Evolutionary conservation across 2,113 vertebrate genomes (phyloP).

Genomic region (Lates calcarifer): DNA sequence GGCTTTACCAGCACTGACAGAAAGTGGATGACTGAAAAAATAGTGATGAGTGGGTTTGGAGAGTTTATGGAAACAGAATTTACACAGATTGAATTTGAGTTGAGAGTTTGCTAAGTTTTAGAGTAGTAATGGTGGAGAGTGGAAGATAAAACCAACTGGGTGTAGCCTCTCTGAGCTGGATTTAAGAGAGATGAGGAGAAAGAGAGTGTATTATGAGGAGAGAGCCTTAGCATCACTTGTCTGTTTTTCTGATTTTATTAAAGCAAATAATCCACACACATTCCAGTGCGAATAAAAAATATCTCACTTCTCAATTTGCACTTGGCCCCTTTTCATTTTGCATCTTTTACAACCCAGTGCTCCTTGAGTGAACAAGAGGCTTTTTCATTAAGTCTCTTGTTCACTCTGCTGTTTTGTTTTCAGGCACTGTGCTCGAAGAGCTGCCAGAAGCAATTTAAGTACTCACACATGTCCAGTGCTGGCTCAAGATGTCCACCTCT

Average conservation of each 20-base stretch:
- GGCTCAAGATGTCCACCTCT: constrained; percentile 54
- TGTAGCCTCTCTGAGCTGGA: constrained; percentile 14
- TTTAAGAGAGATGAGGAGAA: background rate
- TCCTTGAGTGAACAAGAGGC: constrained; percentile 47
- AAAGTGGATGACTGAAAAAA: background rate
- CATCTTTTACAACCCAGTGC: constrained; percentile 43
- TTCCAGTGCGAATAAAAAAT: constrained; percentile 16
- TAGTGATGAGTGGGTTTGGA: background rate
- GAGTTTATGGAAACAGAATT: background rate
- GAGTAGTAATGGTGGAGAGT: background rate
- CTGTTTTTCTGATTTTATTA: constrained; percentile 19
- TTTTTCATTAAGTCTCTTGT: constrained; percentile 34
- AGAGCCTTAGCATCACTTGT: background rate
- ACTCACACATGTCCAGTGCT: constrained; percentile 52
- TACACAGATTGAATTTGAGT: background rate
- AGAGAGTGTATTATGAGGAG: background rate
- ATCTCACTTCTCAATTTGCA: constrained; percentile 8
- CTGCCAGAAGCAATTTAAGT: constrained; percentile 64
- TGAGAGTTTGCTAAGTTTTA: background rate
- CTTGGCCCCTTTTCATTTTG: constrained; percentile 35
- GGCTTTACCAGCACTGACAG: background rate
- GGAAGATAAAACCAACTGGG: background rate
- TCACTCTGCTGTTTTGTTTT: constrained; percentile 52
- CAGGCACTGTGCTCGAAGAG: constrained; percentile 37
- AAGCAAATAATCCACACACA: constrained; percentile 21